phyloP scores from a whole-genome alignment of 2,797 vertebrate genomes.

The Rallus crepitans region DNA sequence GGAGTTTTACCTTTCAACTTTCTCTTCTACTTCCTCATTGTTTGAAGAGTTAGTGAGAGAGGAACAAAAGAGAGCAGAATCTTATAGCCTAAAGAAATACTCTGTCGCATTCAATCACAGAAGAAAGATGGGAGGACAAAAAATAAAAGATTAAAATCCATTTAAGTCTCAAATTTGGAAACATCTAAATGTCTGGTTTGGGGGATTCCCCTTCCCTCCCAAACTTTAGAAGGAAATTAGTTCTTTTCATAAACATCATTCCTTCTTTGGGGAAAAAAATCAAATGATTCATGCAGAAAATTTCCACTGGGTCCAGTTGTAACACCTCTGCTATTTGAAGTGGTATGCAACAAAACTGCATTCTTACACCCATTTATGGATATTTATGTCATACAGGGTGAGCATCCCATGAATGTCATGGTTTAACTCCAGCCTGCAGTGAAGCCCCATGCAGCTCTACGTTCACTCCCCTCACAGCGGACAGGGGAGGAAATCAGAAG shows the following conservation, averaged over 20 bases:
- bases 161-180: not conserved
- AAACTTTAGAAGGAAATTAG: not conserved
- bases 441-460: no score
- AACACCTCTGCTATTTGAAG: conserved; percentile 25
- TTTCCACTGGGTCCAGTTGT: not conserved
- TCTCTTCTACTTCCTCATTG: not conserved
- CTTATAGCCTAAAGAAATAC: not conserved
- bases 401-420: not conserved
- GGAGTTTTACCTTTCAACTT: not conserved
- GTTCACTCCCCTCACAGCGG: no score
- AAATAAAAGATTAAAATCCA: not conserved
- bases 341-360: conserved; percentile 22
- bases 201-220: not conserved
- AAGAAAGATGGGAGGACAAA: not conserved
- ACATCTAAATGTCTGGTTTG: not conserved
- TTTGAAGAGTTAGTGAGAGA: not conserved
- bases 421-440: no score
- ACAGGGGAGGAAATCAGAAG: no score
- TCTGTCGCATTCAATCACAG: not conserved
- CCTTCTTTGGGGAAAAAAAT: not conserved
- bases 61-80: not conserved
- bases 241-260: not conserved
- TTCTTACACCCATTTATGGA: conserved; percentile 12
- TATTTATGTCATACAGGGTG: not conserved
- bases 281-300: not conserved